phyloP scores from a whole-genome alignment of 1,140 invertebrate genomes.

The Neuroterus valhalla region DNA sequence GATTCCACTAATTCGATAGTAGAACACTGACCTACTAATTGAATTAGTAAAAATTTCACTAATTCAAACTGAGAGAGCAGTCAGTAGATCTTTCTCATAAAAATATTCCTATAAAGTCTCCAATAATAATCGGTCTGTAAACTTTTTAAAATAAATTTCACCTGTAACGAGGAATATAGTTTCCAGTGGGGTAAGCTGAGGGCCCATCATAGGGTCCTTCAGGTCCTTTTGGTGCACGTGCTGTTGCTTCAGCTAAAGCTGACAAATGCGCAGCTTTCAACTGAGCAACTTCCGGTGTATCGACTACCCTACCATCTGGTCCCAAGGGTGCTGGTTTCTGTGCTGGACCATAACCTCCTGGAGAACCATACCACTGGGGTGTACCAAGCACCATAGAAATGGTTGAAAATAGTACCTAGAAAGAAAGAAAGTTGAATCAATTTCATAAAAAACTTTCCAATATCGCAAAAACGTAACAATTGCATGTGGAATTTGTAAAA shows the following conservation, averaged over 20 bases:
- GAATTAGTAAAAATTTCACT: no score
- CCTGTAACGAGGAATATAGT: constrained; percentile 67
- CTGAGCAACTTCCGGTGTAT: constrained; percentile 79
- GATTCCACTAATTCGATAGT: no score
- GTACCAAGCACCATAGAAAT: constrained; percentile 50
- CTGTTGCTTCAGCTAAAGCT: constrained; percentile 75
- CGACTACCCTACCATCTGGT: constrained; percentile 78
- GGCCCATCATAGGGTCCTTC: constrained; percentile 55
- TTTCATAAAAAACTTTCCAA: neutral
- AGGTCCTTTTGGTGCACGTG: constrained; percentile 71
- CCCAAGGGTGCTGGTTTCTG: constrained; percentile 75
- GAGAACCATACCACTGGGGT: constrained; percentile 69
- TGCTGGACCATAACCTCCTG: constrained; percentile 59
- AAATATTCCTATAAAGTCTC: no score
- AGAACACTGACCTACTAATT: no score
- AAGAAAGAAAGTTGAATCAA: constrained; percentile 10
- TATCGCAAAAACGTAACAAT: no score
- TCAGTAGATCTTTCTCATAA: no score
- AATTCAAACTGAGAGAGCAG: no score
- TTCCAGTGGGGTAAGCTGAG: constrained; percentile 40
- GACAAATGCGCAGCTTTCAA: constrained; percentile 78
- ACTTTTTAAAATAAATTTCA: constrained; percentile 36
- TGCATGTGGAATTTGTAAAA: no score
- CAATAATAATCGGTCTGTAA: no score
- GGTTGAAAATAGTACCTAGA: constrained; percentile 57